Base-by-base conservation (phyloP, 2,797 vertebrate species). In the Tinamus major region DNA sequence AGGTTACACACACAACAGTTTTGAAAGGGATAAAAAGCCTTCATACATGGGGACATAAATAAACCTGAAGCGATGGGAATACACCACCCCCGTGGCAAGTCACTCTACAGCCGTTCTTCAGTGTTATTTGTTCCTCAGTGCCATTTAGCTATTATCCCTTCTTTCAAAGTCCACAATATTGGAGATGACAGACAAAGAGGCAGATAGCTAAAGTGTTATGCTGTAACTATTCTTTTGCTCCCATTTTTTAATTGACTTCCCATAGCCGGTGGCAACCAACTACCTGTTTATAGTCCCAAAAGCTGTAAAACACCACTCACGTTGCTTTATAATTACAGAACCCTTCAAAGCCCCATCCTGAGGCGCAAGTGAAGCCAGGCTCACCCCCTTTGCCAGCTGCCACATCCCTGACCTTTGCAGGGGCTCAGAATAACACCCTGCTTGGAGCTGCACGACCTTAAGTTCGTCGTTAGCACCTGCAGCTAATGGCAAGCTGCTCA, bases 201-300 rank as follows among this genome's bases (percentile, higher is more conserved):
- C 5, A 65, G 51, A 48, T 31, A 10, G 31, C 65, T 42, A 33
- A 79, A 29, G 4, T 64, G 12, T 3, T 35, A 13, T 0, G 5
- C 6, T 12, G 10, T 3, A 68, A 41, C 29, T 26, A 64, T 20
- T 68, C 4, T 29, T 27, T 29, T 1, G 0, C 0, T 6, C 56
- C 29, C 13, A 20, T 69, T 82, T 80, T 85, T 61, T 2, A 49
- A 13, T 4, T 53, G 46, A 42, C 77, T 89, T 82, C 48, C 42
- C 31, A 70, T 76, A 41, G 27, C 6, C 14, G 31, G 46, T 0
- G 19, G 14, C 33, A 64, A 71, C 29, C 42, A 61, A 48, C 35
- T 37, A 51, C 35, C 64, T 33, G 46, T 33, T 51, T 29, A 46
- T 26, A 69, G 27, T 51, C 24, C 33, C 44, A 9, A 33, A 20